phyloP scores from a whole-genome alignment of 2,888 invertebrate genomes.

The Bimastos eiseni region DNA sequence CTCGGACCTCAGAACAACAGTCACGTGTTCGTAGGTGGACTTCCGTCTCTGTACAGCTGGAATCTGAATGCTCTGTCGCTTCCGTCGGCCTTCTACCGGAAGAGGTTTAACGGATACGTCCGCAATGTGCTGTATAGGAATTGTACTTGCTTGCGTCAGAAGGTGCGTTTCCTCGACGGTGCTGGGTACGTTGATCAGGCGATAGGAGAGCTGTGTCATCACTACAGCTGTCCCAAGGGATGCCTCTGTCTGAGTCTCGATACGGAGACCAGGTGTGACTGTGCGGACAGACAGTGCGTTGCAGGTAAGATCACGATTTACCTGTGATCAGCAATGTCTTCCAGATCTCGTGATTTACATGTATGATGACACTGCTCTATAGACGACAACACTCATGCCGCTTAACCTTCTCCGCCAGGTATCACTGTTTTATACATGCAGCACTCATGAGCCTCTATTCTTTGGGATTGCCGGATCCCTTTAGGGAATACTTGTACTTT shows the following conservation, averaged over 20 bases:
- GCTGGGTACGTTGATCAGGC: conserved; percentile 40
- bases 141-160: conserved; percentile 53
- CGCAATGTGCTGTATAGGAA: conserved; percentile 58
- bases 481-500: no score
- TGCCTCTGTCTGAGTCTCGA: conserved; percentile 55
- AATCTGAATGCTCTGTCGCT: conserved; percentile 47
- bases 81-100: conserved; percentile 47
- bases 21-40: conserved; percentile 57
- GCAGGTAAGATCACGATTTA: conserved; percentile 48
- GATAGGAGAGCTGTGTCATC: conserved; percentile 50
- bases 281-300: conserved; percentile 48
- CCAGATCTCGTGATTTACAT: no score
- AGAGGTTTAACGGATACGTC: conserved; percentile 51
- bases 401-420: no score
- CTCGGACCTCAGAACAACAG: conserved; percentile 48
- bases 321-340: not conserved
- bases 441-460: no score
- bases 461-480: no score
- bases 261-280: conserved; percentile 52
- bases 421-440: no score
- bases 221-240: conserved; percentile 48
- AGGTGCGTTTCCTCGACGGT: conserved; percentile 48
- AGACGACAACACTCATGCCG: no score
- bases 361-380: no score
- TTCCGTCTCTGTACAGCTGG: conserved; percentile 47